A percentile compares a stretch with the other conserved stretches of the same genome.
phyloP scores from a whole-genome alignment of 2,888 invertebrate species.

The Adineta ricciae region DNA sequence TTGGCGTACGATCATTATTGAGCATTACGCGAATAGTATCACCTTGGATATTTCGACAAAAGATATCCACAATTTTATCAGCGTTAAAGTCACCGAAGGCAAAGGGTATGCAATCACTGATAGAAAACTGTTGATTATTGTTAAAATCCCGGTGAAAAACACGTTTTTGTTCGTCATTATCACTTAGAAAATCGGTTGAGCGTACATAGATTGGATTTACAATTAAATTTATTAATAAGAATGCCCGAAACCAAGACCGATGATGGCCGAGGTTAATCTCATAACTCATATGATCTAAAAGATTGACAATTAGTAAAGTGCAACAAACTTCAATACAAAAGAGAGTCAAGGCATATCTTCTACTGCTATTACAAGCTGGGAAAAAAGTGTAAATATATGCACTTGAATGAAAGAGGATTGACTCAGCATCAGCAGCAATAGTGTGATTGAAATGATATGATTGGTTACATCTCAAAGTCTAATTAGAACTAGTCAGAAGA shows the following conservation, averaged over 20 bases:
- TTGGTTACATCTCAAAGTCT: too few relatives aligned
- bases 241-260: neutral
- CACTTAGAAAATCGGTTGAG: neutral
- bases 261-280: neutral
- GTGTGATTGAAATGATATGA: too few relatives aligned
- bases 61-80: conserved; percentile 82
- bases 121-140: neutral
- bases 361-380: too few relatives aligned
- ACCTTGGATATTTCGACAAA: conserved; percentile 53
- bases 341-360: too few relatives aligned
- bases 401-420: too few relatives aligned
- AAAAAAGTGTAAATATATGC: too few relatives aligned
- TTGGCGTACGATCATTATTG: neutral
- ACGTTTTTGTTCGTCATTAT: neutral
- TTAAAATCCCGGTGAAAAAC: neutral
- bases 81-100: conserved; percentile 93
- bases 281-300: neutral
- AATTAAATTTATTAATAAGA: neutral
- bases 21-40: neutral
- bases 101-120: conserved; percentile 59
- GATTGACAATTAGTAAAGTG: too few relatives aligned
- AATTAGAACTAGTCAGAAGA: too few relatives aligned
- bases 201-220: neutral
- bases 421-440: too few relatives aligned
- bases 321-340: too few relatives aligned